Base-by-base conservation (phyloP, 2,888 invertebrate genomes). In the Ectropis crepuscularia region DNA sequence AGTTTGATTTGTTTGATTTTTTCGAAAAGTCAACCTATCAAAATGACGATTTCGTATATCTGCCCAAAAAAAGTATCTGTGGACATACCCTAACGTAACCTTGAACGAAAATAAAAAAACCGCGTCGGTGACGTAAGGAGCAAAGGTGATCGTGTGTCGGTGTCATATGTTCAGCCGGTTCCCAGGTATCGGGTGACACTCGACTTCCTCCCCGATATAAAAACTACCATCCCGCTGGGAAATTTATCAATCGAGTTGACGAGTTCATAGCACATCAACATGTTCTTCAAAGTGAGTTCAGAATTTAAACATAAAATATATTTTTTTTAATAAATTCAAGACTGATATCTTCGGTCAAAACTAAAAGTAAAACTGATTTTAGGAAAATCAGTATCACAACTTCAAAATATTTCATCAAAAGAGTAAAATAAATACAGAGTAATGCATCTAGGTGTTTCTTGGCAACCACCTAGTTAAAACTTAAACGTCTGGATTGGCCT, bases 141-240 rank as follows among this genome's bases (percentile, higher is more conserved):
- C 81, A 86, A 86, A 87, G 88, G 87, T 86, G 83, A 86, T 85
- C 89, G 74, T 80, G 81, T 85, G 83, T 75, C 76, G 75, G 89
- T 87, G 83, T 91, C 89, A 80, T 78, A 78, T 88, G 85, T 82
- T 73, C 76, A 77, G 87, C 90, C 90, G 91, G 92, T 92, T 90
- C 80, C 73, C 77, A 72, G 68, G 77, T 83, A 79, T 86, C 86
- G 81, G 83, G 80, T 90, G 84, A 85, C 91, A 83, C 74, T 74
- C 71, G 66, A 77, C 75, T 81, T 80, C 83, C 79, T 83, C 79
- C 78, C 73, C 78, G 72, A 85, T 92, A 92, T 92, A 92, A 90
- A 92, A 92, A 86, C 85, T 86, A 85, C 85, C 85, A 83, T 79
- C 82, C 79, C 77, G 73, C 76, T 71, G 68, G 76, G 75, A 72